A percentile compares a stretch with the other conserved stretches of the same genome.
Evolutionary conservation across 2,113 vertebrate species (phyloP).

Genomic region (Empidonax traillii): DNA sequence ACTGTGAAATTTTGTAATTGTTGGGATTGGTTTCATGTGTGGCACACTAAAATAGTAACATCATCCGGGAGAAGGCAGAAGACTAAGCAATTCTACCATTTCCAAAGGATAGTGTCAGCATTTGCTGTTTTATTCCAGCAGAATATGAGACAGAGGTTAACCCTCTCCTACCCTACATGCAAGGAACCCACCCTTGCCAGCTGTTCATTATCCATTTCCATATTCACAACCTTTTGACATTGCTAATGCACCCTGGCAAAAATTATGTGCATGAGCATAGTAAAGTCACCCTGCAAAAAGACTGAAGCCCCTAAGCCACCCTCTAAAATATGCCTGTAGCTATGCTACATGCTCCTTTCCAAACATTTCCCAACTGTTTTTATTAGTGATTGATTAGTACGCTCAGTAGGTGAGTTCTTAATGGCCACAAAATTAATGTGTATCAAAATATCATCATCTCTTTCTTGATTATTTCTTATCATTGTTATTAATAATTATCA

Average conservation of each 20-base stretch:
- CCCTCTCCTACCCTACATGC: not conserved
- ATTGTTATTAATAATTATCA: not conserved
- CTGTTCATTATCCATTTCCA: not conserved
- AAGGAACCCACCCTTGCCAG: not conserved
- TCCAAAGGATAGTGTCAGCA: not conserved
- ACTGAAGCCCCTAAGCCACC: not conserved
- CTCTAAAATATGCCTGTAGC: not conserved
- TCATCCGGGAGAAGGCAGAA: not conserved
- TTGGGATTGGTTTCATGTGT: not conserved
- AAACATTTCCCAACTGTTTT: not conserved
- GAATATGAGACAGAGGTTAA: not conserved
- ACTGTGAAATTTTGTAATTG: not conserved
- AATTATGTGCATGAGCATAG: not conserved
- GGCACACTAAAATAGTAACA: not conserved
- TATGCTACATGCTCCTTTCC: not conserved
- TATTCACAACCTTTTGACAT: not conserved
- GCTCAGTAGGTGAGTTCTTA: not conserved
- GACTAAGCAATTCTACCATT: not conserved
- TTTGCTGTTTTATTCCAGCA: not conserved
- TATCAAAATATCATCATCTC: not conserved
- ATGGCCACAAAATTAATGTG: not conserved
- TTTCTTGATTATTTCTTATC: not conserved
- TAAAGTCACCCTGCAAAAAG: not conserved
- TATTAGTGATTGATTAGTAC: not conserved
- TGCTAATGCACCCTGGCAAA: not conserved